These are phyloP conservation scores for human (Homo sapiens) DNA, from an alignment of 2,113 vertebrate species.

Conservation along the genomic window DNA sequence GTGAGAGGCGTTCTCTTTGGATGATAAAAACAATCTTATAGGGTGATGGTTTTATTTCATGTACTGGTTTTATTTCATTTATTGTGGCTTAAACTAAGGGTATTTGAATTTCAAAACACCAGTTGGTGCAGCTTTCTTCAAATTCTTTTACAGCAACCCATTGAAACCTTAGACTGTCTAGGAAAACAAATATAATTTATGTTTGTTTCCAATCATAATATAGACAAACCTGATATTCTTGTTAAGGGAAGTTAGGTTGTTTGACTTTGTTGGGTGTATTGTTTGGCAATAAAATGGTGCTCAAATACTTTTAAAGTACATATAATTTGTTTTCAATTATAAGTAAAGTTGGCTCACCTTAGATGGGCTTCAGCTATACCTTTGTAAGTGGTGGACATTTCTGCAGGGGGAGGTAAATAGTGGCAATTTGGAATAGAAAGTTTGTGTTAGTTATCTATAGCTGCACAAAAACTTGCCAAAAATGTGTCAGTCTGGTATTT, in stretches of 20 bases:
- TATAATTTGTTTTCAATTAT: not conserved
- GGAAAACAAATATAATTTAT: not conserved
- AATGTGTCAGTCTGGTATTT: not conserved
- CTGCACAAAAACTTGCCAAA: not conserved
- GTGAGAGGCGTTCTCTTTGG: not conserved
- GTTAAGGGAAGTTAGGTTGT: not conserved
- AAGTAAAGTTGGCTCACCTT: not conserved
- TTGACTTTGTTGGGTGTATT: not conserved
- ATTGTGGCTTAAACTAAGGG: not conserved
- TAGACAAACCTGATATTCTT: not conserved
- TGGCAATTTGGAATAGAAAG: not conserved
- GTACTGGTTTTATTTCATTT: not conserved
- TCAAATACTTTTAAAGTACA: not conserved
- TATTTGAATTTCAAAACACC: not conserved
- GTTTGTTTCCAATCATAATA: not conserved
- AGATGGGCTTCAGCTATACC: not conserved
- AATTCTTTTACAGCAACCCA: not conserved
- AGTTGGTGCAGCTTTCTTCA: conserved; percentile 11
- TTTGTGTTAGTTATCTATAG: not conserved
- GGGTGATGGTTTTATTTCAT: not conserved
- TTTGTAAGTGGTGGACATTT: not conserved
- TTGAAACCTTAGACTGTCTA: not conserved
- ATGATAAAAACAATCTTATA: not conserved
- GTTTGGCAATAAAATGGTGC: conserved; percentile 1
- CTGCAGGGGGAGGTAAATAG: not conserved